Evolutionary conservation across 2,797 vertebrate genomes (phyloP), one percentile per base, ranked within the genome.

Genomic region (Propithecus deckenii): DNA sequence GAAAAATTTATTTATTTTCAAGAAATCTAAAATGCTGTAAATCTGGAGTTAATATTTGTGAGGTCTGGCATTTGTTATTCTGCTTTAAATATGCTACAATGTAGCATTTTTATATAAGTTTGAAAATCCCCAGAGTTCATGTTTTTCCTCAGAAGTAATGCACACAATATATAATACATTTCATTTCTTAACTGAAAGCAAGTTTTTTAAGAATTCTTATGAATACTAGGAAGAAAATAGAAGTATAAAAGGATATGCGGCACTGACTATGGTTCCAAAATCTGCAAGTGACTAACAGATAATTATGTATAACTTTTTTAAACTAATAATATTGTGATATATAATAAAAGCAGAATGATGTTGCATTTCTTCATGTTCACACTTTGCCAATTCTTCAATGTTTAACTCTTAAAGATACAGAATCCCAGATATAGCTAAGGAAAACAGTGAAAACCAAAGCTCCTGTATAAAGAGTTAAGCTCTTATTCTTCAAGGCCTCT

Each of bases 21-120:
- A 48, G 86, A 94, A 94, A 75, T 12, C 22, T 71, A 97, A 96
- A 95, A 50, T 69, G 35, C 7, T 91, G 32, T 67, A 65, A 75
- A 52, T 57, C 25, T 86, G 43, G 17, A 86, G 22, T 69, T 97
- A 46, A 41, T 92, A 91, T 72, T 93, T 11, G 46, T 86, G 25
- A 83, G 9, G 17, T n/a, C 35, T 93, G 46, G 20, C 7, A 94
- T 25, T 91, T 94, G 30, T 7, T 96, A 72, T 38, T 79, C 0
- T 76, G 13, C 7, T 50, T 89, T 20, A 25, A 25, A 72, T 98
- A 97, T 69, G 80, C 48, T 76, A 10, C 2, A 72, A 0, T 67
- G 80, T 22, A 72, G 8, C 41, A 67, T 86, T 94, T 96, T 95
- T 71, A 93, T n/a, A 32, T 0, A 46, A 6, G 2, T 72, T 78